phyloP scores from a whole-genome alignment of 2,113 vertebrate species.

The Stigmatopora nigra region DNA sequence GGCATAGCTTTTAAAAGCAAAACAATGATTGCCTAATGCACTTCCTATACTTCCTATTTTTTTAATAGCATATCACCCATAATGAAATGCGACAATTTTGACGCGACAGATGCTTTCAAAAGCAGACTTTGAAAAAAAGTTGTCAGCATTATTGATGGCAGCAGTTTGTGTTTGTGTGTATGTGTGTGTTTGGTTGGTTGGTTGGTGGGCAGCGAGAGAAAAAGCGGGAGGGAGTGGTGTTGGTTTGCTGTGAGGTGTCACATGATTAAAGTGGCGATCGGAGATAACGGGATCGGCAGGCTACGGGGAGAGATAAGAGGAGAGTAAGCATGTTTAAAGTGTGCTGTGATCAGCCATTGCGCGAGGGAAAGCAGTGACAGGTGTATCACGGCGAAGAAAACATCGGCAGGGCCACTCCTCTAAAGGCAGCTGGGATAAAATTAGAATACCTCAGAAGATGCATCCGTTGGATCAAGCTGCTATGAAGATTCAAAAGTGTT shows the following conservation, averaged over 20 bases:
- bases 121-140: slow-evolving; percentile 58
- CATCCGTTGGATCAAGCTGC: slow-evolving; percentile 32
- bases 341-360: slow-evolving; percentile 68
- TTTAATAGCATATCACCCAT: slow-evolving; percentile 21
- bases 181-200: no score
- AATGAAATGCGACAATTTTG: slow-evolving; percentile 65
- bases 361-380: slow-evolving; percentile 63
- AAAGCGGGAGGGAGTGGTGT: background rate
- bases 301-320: slow-evolving; percentile 64
- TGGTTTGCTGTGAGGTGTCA: slow-evolving; percentile 47
- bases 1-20: slow-evolving; percentile 35
- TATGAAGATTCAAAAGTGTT: slow-evolving; percentile 41
- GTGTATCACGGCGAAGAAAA: slow-evolving; percentile 52
- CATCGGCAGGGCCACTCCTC: slow-evolving; percentile 53
- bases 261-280: slow-evolving; percentile 66
- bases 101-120: slow-evolving; percentile 53
- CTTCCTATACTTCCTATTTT: slow-evolving; percentile 9
- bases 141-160: slow-evolving; percentile 49
- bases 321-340: slow-evolving; percentile 68
- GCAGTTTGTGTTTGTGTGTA: slow-evolving; percentile 33
- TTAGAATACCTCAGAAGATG: slow-evolving; percentile 60
- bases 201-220: background rate
- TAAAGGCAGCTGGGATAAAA: slow-evolving; percentile 51
- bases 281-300: slow-evolving; percentile 61
- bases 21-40: slow-evolving; percentile 42